A percentile compares a stretch with the other conserved stretches of the same genome.
These are phyloP conservation scores for Scomber japonicus DNA, from an alignment of 2,113 vertebrate genomes.

Conservation along the genomic window DNA sequence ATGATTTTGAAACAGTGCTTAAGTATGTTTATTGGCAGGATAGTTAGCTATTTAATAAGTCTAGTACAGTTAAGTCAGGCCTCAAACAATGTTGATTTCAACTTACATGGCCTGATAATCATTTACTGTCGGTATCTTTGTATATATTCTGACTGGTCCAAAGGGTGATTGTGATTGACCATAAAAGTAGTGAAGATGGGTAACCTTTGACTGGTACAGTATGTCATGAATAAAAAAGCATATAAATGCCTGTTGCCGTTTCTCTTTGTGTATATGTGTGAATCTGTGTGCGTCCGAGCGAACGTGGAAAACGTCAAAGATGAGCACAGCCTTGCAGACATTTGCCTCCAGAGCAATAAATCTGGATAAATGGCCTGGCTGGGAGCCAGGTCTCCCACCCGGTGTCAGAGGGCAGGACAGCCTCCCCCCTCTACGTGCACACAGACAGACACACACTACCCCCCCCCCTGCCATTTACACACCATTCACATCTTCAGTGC, in stretches of 20 bases:
- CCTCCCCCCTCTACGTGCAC: background rate
- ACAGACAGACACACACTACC: conserved; percentile 33
- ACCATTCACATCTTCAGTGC: conserved; percentile 52
- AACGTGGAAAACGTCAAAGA: conserved; percentile 51
- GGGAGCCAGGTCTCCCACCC: conserved; percentile 61
- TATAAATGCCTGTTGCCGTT: background rate
- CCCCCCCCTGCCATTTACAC: conserved; percentile 36
- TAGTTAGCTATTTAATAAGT: background rate
- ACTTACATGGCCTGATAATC: too few relatives aligned
- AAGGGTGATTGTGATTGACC: background rate
- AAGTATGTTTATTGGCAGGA: conserved; percentile 7
- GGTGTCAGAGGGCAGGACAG: conserved; percentile 57
- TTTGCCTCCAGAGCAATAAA: conserved; percentile 68
- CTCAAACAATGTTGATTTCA: too few relatives aligned
- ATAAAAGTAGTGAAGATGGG: background rate
- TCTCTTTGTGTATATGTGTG: background rate
- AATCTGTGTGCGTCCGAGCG: conserved; percentile 1
- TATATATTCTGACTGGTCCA: background rate
- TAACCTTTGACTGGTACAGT: background rate
- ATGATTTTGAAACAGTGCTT: background rate
- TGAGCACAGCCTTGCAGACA: conserved; percentile 51
- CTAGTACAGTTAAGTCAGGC: too few relatives aligned
- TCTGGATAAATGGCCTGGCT: conserved; percentile 57
- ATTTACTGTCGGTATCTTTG: background rate
- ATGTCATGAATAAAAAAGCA: background rate